Conservation (phyloP, 2,888 invertebrate genomes). For the Drosophila mimetica region DNA sequence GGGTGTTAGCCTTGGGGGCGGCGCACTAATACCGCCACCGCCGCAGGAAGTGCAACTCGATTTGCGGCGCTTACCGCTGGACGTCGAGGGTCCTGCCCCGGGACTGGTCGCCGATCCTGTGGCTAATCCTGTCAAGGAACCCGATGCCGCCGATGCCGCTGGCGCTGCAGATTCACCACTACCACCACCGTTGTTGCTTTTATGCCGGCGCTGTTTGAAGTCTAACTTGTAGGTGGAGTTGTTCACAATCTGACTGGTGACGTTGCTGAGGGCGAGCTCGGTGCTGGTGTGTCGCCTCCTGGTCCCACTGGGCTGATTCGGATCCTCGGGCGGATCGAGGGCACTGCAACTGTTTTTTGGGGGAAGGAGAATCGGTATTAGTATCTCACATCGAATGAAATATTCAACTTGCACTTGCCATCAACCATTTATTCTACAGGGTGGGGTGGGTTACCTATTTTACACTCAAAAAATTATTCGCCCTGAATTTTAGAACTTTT, state of each 20-base stretch:
- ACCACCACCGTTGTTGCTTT: slow-evolving; percentile 56
- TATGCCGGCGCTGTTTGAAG: slow-evolving; percentile 73
- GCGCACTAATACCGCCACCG: slow-evolving; percentile 27
- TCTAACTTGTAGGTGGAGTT: slow-evolving; percentile 71
- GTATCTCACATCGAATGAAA: background rate
- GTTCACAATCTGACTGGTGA: slow-evolving; percentile 72
- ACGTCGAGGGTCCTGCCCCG: slow-evolving; percentile 12
- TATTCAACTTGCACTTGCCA: slow-evolving; percentile 11
- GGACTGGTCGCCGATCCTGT: slow-evolving; percentile 23
- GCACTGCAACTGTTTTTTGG: slow-evolving; percentile 51
- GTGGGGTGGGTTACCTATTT: too few species aligned
- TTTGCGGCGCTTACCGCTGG: slow-evolving; percentile 59
- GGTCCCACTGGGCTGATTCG: slow-evolving; percentile 32
- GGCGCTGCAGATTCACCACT: background rate
- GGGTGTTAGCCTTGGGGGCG: slow-evolving; percentile 56
- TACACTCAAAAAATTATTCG: too few species aligned
- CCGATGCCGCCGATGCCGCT: slow-evolving; percentile 7
- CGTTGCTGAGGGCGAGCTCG: slow-evolving; percentile 69
- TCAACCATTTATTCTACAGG: slow-evolving; percentile 30
- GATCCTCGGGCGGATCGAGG: slow-evolving; percentile 57
- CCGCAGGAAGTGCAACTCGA: slow-evolving; percentile 70
- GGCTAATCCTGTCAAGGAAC: slow-evolving; percentile 14
- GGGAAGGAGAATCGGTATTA: background rate
- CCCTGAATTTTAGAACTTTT: too few species aligned
- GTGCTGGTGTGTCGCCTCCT: slow-evolving; percentile 59